phyloP scores from a whole-genome alignment of 2,888 invertebrate species.

The Hirudinaria manillensis region DNA sequence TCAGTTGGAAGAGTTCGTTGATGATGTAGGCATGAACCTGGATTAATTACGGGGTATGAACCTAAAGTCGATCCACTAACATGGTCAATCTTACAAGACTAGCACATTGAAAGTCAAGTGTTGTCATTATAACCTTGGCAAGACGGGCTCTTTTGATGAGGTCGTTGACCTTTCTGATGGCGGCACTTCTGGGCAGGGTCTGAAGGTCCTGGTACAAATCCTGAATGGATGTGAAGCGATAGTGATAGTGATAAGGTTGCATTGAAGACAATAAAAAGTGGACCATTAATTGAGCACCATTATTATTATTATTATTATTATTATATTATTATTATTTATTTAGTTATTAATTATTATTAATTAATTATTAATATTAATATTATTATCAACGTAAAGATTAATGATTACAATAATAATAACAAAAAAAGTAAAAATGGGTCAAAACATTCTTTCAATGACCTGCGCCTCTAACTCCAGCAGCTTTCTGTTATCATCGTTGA shows the following conservation, averaged over 20 bases:
- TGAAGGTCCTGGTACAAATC: slow-evolving; percentile 28
- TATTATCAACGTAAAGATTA: too few relatives aligned
- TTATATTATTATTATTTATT: too few relatives aligned
- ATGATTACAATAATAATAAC: too few relatives aligned
- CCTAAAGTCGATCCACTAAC: background rate
- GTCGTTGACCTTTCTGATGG: slow-evolving; percentile 26
- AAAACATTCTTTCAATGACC: slow-evolving; percentile 1
- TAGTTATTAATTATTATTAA: too few relatives aligned
- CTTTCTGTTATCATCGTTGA: slow-evolving; percentile 11
- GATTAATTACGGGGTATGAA: background rate
- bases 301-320: background rate
- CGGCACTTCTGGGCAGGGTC: slow-evolving; percentile 16
- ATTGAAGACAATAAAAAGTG: background rate
- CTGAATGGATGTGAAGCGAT: background rate
- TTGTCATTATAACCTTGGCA: slow-evolving; percentile 13
- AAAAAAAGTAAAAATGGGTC: too few relatives aligned
- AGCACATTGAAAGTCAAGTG: background rate
- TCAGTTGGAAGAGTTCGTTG: slow-evolving; percentile 12
- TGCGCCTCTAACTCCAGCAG: slow-evolving; percentile 25
- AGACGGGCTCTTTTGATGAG: slow-evolving; percentile 16
- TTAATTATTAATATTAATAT: too few relatives aligned
- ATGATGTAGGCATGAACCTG: slow-evolving; percentile 28
- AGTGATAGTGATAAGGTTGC: background rate
- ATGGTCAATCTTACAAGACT: background rate
- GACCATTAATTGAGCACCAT: background rate